phyloP scores from a whole-genome alignment of 2,797 vertebrate genomes.

The Urophycis tenuis region DNA sequence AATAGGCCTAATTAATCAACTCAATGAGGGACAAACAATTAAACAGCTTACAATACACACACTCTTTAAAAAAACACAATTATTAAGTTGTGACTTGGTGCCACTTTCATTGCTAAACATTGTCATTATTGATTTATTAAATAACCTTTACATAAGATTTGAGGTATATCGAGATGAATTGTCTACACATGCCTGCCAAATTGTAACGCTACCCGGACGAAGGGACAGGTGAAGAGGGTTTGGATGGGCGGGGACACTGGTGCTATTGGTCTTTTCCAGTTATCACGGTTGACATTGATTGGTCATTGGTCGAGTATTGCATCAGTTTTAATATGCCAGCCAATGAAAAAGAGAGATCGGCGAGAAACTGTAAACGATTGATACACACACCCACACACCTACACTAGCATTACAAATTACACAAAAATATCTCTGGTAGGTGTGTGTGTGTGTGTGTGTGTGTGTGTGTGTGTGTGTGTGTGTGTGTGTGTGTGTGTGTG shows the following conservation, averaged over 20 bases:
- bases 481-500: slow-evolving; percentile 10
- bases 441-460: slow-evolving; percentile 57
- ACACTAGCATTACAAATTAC: slow-evolving; percentile 69
- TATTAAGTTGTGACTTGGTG: slow-evolving; percentile 65
- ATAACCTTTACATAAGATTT: slow-evolving; percentile 98
- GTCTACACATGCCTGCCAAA: slow-evolving; percentile 84
- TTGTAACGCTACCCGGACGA: slow-evolving; percentile 58
- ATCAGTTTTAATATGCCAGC: slow-evolving; percentile 36
- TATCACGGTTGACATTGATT: slow-evolving; percentile 31
- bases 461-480: slow-evolving; percentile 4
- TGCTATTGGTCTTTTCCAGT: slow-evolving; percentile 17
- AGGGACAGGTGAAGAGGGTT: slow-evolving; percentile 74
- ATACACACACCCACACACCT: slow-evolving; percentile 46
- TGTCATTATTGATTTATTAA: slow-evolving; percentile 78
- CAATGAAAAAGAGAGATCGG: slow-evolving; percentile 33
- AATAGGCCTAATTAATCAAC: slow-evolving; percentile 37
- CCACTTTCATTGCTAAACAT: slow-evolving; percentile 67
- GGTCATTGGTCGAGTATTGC: slow-evolving; percentile 24
- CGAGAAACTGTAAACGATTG: slow-evolving; percentile 54
- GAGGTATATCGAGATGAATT: slow-evolving; percentile 99
- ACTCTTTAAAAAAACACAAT: slow-evolving; percentile 74
- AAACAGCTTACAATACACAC: slow-evolving; percentile 37
- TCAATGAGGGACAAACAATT: slow-evolving; percentile 34
- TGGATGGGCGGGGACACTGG: slow-evolving; percentile 48
- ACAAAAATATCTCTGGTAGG: slow-evolving; percentile 75